Evolutionary conservation across 2,113 vertebrate genomes (phyloP).

Genomic region (Tautogolabrus adspersus): DNA sequence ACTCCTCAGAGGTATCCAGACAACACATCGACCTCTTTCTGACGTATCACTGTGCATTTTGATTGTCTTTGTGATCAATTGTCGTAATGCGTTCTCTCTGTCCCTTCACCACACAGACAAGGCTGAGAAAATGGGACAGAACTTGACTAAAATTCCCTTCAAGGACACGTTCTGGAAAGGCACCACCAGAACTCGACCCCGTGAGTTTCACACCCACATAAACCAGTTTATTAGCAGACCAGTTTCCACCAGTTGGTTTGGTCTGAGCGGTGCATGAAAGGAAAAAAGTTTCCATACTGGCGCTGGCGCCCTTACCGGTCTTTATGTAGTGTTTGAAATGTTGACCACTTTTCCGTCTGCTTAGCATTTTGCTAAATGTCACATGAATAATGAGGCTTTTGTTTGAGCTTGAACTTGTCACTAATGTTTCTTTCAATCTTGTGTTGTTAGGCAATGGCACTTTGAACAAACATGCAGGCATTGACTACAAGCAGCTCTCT

Average conservation of each 20-base stretch:
- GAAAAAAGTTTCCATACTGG: constrained; percentile 13
- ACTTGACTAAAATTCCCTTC: constrained; percentile 93
- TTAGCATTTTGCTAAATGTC: background rate
- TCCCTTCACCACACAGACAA: constrained; percentile 83
- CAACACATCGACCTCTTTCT: background rate
- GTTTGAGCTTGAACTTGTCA: background rate
- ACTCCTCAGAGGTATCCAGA: constrained; percentile 86
- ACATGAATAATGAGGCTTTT: constrained; percentile 12
- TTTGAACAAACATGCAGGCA: constrained; percentile 94
- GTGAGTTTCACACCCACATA: constrained; percentile 83
- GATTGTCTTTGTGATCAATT: background rate
- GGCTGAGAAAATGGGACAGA: constrained; percentile 96
- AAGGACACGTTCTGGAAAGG: constrained; percentile 99
- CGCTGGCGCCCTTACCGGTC: background rate
- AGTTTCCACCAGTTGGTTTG: constrained; percentile 19
- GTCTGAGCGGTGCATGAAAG: constrained; percentile 5
- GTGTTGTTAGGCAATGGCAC: constrained; percentile 91
- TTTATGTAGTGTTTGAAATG: constrained; percentile 19
- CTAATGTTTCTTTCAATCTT: constrained; percentile 19
- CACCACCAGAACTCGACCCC: constrained; percentile 95
- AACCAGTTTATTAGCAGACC: constrained; percentile 13
- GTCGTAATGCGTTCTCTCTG: background rate
- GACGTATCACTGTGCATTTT: background rate
- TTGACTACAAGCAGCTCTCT: constrained; percentile 95
- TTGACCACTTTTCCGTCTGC: background rate